A percentile compares a stretch with the other conserved stretches of the same genome.
Evolutionary conservation across 2,113 vertebrate genomes (phyloP).

Genomic region (Rhabdomys dilectus): DNA sequence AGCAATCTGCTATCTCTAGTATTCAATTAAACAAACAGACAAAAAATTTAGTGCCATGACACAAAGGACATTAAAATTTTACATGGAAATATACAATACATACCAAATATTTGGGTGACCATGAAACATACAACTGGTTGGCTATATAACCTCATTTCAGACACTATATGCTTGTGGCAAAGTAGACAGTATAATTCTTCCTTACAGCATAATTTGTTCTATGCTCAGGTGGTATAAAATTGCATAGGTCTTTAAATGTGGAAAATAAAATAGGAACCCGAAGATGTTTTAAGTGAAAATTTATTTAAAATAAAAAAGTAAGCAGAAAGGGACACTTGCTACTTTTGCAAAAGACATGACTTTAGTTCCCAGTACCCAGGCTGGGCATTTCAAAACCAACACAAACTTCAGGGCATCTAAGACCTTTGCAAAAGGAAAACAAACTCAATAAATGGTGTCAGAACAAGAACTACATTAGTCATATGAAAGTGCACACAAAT

Average conservation of each 20-base stretch:
- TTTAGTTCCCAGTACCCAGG: not conserved
- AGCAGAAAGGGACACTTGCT: not conserved
- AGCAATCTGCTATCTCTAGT: not conserved
- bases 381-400: not conserved
- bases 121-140: not conserved
- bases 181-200: not conserved
- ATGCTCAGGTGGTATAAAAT: not conserved
- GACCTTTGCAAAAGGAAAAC: not conserved
- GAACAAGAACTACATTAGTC: not conserved
- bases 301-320: not conserved
- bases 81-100: constrained; percentile 9
- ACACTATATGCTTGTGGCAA: not conserved
- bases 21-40: not conserved
- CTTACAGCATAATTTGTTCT: not conserved
- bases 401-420: not conserved
- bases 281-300: constrained; percentile 2
- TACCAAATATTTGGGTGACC: not conserved
- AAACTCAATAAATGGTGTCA: not conserved
- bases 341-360: not conserved
- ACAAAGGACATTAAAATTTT: not conserved
- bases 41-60: not conserved
- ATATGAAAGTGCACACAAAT: not conserved
- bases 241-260: not conserved
- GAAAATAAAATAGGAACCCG: not conserved
- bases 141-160: not conserved